Base-by-base conservation (phyloP, 1,140 invertebrate species). In the Plectrocnemia conspersa region DNA sequence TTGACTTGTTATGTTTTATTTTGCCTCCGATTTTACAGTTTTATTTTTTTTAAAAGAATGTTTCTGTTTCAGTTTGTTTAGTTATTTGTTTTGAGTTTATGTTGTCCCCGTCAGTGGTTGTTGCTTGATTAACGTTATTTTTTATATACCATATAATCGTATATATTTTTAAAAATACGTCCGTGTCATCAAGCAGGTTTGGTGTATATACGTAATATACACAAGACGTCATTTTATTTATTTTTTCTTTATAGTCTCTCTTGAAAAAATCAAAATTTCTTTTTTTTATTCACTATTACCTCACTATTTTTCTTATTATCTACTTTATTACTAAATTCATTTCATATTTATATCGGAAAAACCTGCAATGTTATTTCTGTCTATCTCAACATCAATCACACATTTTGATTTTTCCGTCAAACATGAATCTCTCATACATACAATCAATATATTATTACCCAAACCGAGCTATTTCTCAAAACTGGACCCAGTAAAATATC, bases 1-100 rank as follows among this genome's bases (percentile, higher is more conserved):
- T 74, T 60, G 41, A 46, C 54, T 61, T 61, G 59, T 61, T 61
- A 54, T 61, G 46, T 54, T 58, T 61, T 61, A 56, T 61, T 61
- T 76, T 75, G 57, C 61, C 44, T 52, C 67, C 74, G 71, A 57
- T 71, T 74, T 66, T 68, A 64, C 69, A 74, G 71, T 59, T 67
- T 73, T 72, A 70, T 64, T 68, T 71, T 73, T 68, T 66, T 68
- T 72, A 63, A 65, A 64, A 66, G 66, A 56, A 64, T 67, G 59
- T 71, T 70, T 64, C 65, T 69, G 61, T 66, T 67, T 38, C 47
- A 67, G 65, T 64, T 64, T 59, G 64, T 65, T 67, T 68, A 66
- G 69, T 71, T 70, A 68, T 72, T 66, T 66, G 55, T 65, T 68
- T 38, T 38, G 36, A 38, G 7, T 61, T 57, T 61, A 45, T 61